phyloP scores from a whole-genome alignment of 2,888 invertebrate species.

The Campoplex nolae region DNA sequence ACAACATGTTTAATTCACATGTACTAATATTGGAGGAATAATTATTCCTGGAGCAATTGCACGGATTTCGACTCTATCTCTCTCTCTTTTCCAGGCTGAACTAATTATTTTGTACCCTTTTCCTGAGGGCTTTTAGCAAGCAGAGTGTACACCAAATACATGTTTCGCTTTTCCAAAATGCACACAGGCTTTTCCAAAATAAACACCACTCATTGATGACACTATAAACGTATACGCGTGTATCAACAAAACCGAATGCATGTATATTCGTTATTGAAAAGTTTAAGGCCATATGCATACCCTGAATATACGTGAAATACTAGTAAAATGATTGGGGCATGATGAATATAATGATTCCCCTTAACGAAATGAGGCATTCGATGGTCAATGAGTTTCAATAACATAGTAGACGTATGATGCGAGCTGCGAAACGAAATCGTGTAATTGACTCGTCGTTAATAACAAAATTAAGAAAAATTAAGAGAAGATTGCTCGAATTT shows the following conservation, averaged over 20 bases:
- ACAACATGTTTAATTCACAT: neutral
- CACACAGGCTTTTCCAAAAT: slow-evolving; percentile 55
- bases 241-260: neutral
- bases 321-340: slow-evolving; percentile 1
- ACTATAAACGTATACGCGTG: neutral
- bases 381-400: neutral
- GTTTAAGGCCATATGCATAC: neutral
- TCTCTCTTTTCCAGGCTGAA: slow-evolving; percentile 7
- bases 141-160: neutral
- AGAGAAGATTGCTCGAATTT: neutral
- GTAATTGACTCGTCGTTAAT: neutral
- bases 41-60: slow-evolving; percentile 51
- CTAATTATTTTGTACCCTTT: slow-evolving; percentile 8
- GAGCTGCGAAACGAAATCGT: neutral
- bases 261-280: neutral
- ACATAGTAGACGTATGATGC: neutral
- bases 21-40: slow-evolving; percentile 45
- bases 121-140: neutral
- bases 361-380: neutral
- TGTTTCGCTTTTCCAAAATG: slow-evolving; percentile 52
- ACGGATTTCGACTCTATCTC: slow-evolving; percentile 2
- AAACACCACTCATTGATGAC: neutral
- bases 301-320: neutral
- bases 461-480: neutral
- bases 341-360: neutral